Base-by-base conservation (phyloP, 2,888 invertebrate genomes). In the Psococerastis gibbosa region DNA sequence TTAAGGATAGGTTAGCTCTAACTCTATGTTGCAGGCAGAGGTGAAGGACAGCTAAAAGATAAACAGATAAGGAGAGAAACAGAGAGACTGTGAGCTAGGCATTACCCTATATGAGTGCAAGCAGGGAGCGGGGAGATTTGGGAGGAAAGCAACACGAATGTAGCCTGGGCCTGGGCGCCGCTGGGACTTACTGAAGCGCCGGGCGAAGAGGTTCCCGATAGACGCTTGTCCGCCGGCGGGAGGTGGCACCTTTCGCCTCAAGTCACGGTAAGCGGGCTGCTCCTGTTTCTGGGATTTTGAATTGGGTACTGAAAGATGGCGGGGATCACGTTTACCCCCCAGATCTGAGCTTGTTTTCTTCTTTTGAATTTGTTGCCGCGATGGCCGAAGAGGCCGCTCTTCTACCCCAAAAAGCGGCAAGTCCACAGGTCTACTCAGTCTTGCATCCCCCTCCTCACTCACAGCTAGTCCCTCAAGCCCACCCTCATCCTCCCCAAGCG, bases 141-240 rank as follows among this genome's bases (percentile, higher is more conserved):
- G 44, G 45, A 51, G 46, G 45, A 45, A 41, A 43, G 13, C 27
- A 45, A 41, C 38, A 31, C 41, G 38, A 44, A 23, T 22, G 43
- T 35, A 15, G 46, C 52, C 35, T 15, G 20, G 22, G 43, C 34
- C 13, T 17, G 33, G 32, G 8, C 18, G 32, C 22, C 62, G 56
- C 60, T 61, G 62, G 68, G 73, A 84, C 85, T 85, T 82, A 85
- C 84, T 82, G 75, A 83, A 81, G 70, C 82, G 76, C 62, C 83
- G 72, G 69, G 79, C 78, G 55, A 83, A 67, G 5, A 38, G 38
- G 68, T 70, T 76, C 59, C 78, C 77, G 67, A 79, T 75, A 49
- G 75, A 65, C 46, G 66, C 62, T 52, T 66, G 54, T 45, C 48
- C 50, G 43, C 46, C 17, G 43, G 49, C 43, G n/a, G n/a, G n/a